These are phyloP conservation scores for Ectemnius continuus DNA, from an alignment of 2,888 invertebrate genomes.

Conservation along the genomic window DNA sequence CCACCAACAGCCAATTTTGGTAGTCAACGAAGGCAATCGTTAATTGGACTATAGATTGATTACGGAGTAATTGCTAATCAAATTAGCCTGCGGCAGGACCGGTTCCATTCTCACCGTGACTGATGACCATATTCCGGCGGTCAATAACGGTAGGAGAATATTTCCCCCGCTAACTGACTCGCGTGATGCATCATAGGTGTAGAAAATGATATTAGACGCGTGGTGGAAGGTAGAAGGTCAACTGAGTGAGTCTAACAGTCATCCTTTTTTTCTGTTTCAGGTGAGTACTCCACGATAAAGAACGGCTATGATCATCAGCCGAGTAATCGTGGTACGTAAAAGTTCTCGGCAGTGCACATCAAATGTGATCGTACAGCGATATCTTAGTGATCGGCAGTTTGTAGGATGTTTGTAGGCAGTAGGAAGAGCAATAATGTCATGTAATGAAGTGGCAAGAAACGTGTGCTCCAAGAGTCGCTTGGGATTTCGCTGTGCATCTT, in stretches of 20 bases:
- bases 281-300: conserved; percentile 61
- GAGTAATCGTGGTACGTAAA: conserved; percentile 47
- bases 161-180: neutral
- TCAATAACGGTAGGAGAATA: conserved; percentile 6
- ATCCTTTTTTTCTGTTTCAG: conserved; percentile 64
- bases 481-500: neutral
- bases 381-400: conserved; percentile 16
- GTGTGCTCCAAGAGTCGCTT: neutral
- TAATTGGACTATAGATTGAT: conserved; percentile 69
- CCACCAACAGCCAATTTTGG: too few relatives aligned
- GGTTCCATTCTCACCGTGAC: neutral
- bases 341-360: neutral
- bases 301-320: conserved; percentile 16
- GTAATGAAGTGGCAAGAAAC: neutral
- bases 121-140: conserved; percentile 1
- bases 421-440: neutral
- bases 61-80: conserved; percentile 71
- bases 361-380: neutral
- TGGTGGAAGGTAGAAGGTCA: conserved; percentile 34
- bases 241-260: neutral
- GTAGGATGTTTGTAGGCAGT: neutral
- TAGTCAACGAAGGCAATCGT: conserved; percentile 32
- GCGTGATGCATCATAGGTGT: neutral
- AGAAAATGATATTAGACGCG: neutral
- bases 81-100: neutral